Evolutionary conservation across 2,888 invertebrate species (phyloP).

Genomic region (Xylota sylvarum): DNA sequence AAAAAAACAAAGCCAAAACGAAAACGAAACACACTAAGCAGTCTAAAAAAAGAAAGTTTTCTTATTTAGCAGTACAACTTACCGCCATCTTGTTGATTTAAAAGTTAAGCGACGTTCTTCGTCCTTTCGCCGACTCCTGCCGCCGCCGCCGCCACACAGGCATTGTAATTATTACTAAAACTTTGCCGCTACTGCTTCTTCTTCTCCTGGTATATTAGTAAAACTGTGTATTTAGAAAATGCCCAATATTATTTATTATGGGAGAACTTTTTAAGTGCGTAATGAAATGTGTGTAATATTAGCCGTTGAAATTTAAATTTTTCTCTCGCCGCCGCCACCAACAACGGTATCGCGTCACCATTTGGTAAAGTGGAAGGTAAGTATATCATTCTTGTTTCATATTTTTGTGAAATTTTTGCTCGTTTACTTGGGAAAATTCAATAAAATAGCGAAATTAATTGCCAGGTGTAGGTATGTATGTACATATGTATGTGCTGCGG

Average conservation of each 20-base stretch:
- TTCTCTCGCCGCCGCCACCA: neutral
- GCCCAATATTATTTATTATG: constrained; percentile 59
- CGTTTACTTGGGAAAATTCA: constrained; percentile 18
- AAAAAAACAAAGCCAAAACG: constrained; percentile 15
- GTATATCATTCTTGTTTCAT: neutral
- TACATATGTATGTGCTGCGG: constrained; percentile 17
- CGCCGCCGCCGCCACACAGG: neutral
- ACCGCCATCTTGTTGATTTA: constrained; percentile 76
- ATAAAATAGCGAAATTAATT: constrained; percentile 35
- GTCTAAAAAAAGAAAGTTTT: constrained; percentile 65
- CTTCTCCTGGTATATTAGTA: constrained; percentile 49
- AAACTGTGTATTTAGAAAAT: constrained; percentile 54
- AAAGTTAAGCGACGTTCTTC: constrained; percentile 59
- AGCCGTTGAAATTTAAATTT: constrained; percentile 49
- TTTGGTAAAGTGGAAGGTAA: constrained; percentile 37
- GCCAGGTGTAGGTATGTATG: constrained; percentile 32
- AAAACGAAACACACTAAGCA: constrained; percentile 44
- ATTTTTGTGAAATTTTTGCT: neutral
- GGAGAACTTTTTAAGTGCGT: constrained; percentile 67
- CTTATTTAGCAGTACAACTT: constrained; percentile 72
- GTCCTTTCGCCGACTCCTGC: constrained; percentile 1
- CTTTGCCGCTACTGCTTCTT: constrained; percentile 35
- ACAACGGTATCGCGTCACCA: constrained; percentile 9
- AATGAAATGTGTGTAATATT: constrained; percentile 55
- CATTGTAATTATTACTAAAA: constrained; percentile 73